Percentiles rank a stretch among this genome's conserved stretches.
Conservation (phyloP, 2,888 invertebrate genomes). For the Netelia fuscicornis region DNA sequence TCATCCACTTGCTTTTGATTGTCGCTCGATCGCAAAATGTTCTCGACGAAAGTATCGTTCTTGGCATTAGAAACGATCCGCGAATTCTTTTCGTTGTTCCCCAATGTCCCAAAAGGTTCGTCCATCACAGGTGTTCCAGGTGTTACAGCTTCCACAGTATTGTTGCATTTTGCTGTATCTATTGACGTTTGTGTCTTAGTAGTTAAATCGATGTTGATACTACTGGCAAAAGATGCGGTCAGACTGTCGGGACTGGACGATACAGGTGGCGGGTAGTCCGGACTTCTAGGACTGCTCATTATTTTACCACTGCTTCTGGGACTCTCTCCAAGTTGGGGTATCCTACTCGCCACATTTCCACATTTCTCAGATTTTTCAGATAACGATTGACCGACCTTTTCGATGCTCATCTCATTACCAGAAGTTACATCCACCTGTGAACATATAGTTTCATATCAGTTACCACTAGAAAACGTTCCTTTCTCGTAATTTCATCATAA, state of each 20-base stretch:
- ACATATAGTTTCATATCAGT: slow-evolving; percentile 2
- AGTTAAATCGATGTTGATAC: slow-evolving; percentile 52
- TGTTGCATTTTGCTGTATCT: slow-evolving; percentile 73
- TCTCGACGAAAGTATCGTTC: background rate
- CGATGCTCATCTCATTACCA: slow-evolving; percentile 69
- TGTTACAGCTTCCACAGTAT: slow-evolving; percentile 42
- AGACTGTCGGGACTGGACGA: slow-evolving; percentile 78
- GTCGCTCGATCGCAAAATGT: slow-evolving; percentile 12
- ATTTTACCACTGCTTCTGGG: slow-evolving; percentile 78
- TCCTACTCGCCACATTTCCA: slow-evolving; percentile 78
- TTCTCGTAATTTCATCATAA: background rate
- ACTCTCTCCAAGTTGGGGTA: slow-evolving; percentile 81
- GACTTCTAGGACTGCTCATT: slow-evolving; percentile 81
- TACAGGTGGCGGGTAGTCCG: slow-evolving; percentile 81
- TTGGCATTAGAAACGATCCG: background rate
- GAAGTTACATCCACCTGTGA: slow-evolving; percentile 73
- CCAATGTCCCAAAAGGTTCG: slow-evolving; percentile 24
- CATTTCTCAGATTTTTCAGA: slow-evolving; percentile 75
- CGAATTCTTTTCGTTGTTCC: slow-evolving; percentile 15
- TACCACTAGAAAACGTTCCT: slow-evolving; percentile 1
- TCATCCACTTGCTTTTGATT: slow-evolving; percentile 8
- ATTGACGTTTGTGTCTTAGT: slow-evolving; percentile 67
- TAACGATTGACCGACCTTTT: slow-evolving; percentile 41
- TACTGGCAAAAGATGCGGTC: slow-evolving; percentile 72
- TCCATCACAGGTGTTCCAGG: slow-evolving; percentile 9